Evolutionary conservation across 2,113 vertebrate species (phyloP).

Genomic region (Thymallus thymallus): DNA sequence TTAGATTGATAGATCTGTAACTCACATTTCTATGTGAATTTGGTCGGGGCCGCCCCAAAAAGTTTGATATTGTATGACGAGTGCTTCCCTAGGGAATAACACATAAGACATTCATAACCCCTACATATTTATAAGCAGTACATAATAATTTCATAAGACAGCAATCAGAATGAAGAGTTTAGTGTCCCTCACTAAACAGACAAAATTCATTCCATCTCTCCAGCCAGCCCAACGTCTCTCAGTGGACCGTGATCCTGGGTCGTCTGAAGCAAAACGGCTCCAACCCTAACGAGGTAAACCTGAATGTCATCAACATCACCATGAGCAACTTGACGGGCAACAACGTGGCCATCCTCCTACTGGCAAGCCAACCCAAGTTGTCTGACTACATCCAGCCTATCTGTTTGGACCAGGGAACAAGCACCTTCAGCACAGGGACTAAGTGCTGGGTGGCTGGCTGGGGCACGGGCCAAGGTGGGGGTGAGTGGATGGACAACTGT

Average conservation of each 20-base stretch:
- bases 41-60: too few species aligned
- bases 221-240: constrained; percentile 28
- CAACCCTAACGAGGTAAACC: constrained; percentile 36
- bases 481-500: constrained; percentile 12
- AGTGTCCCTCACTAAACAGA: background rate
- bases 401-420: constrained; percentile 33
- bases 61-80: too few species aligned
- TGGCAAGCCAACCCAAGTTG: constrained; percentile 26
- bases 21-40: too few species aligned
- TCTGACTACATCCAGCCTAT: constrained; percentile 47
- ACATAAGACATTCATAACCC: too few species aligned
- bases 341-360: constrained; percentile 47
- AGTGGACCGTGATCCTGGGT: constrained; percentile 53
- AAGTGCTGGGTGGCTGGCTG: constrained; percentile 52
- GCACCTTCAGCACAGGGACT: background rate
- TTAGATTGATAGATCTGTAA: too few species aligned
- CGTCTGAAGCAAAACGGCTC: constrained; percentile 28
- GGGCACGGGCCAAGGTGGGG: constrained; percentile 32
- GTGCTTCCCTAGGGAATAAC: too few species aligned
- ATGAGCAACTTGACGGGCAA: constrained; percentile 24
- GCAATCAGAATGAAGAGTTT: background rate
- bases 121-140: too few species aligned
- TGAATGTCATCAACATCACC: constrained; percentile 38
- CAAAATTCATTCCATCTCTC: background rate
- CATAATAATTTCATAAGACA: too few species aligned